phyloP scores from a whole-genome alignment of 2,797 vertebrate genomes.

The Champsocephalus esox region DNA sequence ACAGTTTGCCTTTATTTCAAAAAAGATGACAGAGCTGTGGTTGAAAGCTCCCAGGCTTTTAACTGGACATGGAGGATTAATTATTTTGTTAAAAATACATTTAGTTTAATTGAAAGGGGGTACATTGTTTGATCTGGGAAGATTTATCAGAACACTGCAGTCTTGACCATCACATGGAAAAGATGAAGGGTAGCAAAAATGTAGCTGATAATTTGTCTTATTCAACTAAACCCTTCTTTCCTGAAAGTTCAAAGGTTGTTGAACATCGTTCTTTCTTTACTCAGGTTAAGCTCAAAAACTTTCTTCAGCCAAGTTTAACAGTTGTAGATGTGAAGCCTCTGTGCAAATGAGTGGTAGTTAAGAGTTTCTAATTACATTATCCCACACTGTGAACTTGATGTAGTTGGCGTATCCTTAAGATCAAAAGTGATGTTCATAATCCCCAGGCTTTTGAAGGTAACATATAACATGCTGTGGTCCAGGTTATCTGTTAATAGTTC shows the following conservation, averaged over 20 bases:
- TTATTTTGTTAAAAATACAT: background rate
- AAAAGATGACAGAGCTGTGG: background rate
- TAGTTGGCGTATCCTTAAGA: constrained; percentile 8
- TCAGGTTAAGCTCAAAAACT: background rate
- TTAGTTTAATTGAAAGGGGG: background rate
- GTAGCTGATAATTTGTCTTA: background rate
- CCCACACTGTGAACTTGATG: constrained; percentile 9
- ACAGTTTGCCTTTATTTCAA: background rate
- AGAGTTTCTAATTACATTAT: background rate
- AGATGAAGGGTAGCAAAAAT: constrained; percentile 1
- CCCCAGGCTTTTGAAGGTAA: constrained; percentile 2
- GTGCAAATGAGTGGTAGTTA: constrained; percentile 2
- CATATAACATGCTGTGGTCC: constrained; percentile 27
- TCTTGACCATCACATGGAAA: background rate
- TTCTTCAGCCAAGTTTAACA: background rate
- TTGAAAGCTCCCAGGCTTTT: background rate
- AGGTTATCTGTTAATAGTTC: constrained; percentile 60
- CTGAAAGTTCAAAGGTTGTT: background rate
- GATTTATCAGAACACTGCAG: background rate
- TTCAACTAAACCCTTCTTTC: background rate
- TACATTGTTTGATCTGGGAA: background rate
- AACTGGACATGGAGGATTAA: background rate
- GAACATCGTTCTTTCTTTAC: background rate
- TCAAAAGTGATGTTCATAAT: constrained; percentile 21
- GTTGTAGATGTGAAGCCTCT: background rate